A percentile compares a stretch with the other conserved stretches of the same genome.
Conservation (phyloP, 2,888 invertebrate genomes). For the Carabus problematicus region DNA sequence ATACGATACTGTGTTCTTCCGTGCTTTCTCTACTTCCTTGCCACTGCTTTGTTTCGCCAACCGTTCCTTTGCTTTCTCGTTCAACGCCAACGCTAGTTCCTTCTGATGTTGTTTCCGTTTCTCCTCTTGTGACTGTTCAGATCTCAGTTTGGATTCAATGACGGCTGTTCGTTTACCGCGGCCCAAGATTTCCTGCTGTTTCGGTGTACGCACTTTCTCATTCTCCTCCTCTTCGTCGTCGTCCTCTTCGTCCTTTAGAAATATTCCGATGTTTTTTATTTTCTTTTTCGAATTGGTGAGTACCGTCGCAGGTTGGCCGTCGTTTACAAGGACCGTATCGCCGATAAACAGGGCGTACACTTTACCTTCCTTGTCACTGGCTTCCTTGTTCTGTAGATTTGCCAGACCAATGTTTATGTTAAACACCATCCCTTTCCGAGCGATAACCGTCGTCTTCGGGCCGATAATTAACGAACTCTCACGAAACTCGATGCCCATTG, state of each 20-base stretch:
- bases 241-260: slow-evolving; percentile 88
- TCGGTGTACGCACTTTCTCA: slow-evolving; percentile 71
- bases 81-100: slow-evolving; percentile 87
- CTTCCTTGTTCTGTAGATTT: slow-evolving; percentile 81
- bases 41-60: slow-evolving; percentile 86
- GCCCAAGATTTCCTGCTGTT: slow-evolving; percentile 71
- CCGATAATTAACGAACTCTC: slow-evolving; percentile 93
- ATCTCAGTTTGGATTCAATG: slow-evolving; percentile 90
- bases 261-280: slow-evolving; percentile 94
- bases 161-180: slow-evolving; percentile 86
- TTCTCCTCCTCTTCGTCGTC: slow-evolving; percentile 82
- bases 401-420: slow-evolving; percentile 94
- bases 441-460: slow-evolving; percentile 81
- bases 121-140: slow-evolving; percentile 95
- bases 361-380: slow-evolving; percentile 87
- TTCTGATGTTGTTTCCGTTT: slow-evolving; percentile 97
- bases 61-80: slow-evolving; percentile 92
- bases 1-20: slow-evolving; percentile 95
- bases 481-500: slow-evolving; percentile 97
- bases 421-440: slow-evolving; percentile 95
- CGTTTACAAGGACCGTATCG: slow-evolving; percentile 95
- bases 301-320: slow-evolving; percentile 80
- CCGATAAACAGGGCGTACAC: slow-evolving; percentile 93
- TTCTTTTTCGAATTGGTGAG: slow-evolving; percentile 94
- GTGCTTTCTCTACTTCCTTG: slow-evolving; percentile 85